These are phyloP conservation scores for Neotoma lepida DNA, from an alignment of 2,113 vertebrate species.

Conservation along the genomic window DNA sequence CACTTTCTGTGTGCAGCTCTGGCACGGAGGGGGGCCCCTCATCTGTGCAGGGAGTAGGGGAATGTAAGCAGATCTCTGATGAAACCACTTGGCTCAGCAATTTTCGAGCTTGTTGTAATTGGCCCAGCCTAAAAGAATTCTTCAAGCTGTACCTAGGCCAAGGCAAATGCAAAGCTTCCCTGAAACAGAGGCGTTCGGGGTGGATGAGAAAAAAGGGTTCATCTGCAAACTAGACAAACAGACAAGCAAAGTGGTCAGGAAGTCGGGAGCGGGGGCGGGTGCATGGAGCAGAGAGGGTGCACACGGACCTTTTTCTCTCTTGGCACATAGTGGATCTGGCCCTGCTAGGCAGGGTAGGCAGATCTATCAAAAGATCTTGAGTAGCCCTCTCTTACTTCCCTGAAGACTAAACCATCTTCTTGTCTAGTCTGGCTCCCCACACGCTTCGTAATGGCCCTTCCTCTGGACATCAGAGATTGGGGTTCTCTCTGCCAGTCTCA, in stretches of 20 bases:
- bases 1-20: constrained; percentile 71
- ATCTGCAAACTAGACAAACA: constrained; percentile 56
- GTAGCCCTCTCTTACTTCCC: neutral
- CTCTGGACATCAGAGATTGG: neutral
- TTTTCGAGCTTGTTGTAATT: constrained; percentile 87
- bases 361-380: neutral
- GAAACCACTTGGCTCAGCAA: constrained; percentile 84
- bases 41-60: constrained; percentile 80
- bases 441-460: neutral
- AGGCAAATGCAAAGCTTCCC: constrained; percentile 84
- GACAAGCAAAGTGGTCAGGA: constrained; percentile 1
- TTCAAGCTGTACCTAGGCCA: constrained; percentile 86
- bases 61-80: constrained; percentile 86
- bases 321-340: neutral
- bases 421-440: neutral
- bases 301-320: neutral
- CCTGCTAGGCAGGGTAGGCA: neutral
- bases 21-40: constrained; percentile 77
- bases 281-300: neutral
- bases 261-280: neutral
- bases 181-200: constrained; percentile 57
- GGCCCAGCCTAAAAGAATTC: constrained; percentile 87
- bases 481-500: neutral
- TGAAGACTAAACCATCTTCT: neutral
- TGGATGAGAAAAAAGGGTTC: constrained; percentile 60